These are phyloP conservation scores for Channallabes apus DNA, from an alignment of 2,797 vertebrate species.

Conservation along the genomic window DNA sequence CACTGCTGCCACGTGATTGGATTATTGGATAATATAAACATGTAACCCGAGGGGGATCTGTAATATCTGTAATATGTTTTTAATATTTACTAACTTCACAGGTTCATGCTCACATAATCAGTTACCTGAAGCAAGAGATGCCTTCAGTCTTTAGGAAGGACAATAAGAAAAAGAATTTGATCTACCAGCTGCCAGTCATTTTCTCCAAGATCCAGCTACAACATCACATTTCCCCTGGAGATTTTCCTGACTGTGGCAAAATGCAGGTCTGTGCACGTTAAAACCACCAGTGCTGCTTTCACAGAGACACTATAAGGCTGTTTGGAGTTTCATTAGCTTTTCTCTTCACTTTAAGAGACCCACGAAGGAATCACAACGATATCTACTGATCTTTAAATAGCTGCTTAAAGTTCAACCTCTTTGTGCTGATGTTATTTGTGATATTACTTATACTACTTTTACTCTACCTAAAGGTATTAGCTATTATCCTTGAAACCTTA, in stretches of 20 bases:
- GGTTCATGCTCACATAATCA: slow-evolving; percentile 93
- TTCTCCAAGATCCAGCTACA: slow-evolving; percentile 92
- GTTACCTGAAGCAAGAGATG: slow-evolving; percentile 93
- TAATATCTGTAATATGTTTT: neutral
- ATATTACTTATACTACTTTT: neutral
- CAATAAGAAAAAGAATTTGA: slow-evolving; percentile 91
- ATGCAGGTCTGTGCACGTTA: slow-evolving; percentile 83
- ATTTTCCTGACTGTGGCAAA: slow-evolving; percentile 89
- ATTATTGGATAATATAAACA: neutral
- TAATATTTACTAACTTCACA: slow-evolving; percentile 52
- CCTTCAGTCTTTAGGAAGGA: slow-evolving; percentile 90
- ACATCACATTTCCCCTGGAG: slow-evolving; percentile 89
- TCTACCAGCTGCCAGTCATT: slow-evolving; percentile 86
- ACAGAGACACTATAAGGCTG: neutral
- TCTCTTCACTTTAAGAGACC: neutral
- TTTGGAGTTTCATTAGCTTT: neutral
- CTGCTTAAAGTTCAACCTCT: neutral
- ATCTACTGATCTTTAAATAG: neutral
- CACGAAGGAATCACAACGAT: neutral
- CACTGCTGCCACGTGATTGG: neutral
- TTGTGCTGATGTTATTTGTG: neutral
- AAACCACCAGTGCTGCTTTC: neutral
- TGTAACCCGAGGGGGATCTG: neutral
- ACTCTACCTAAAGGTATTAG: neutral
- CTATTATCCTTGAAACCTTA: neutral